Evolutionary conservation across 2,113 vertebrate genomes (phyloP).

Genomic region (Hipposideros armiger): DNA sequence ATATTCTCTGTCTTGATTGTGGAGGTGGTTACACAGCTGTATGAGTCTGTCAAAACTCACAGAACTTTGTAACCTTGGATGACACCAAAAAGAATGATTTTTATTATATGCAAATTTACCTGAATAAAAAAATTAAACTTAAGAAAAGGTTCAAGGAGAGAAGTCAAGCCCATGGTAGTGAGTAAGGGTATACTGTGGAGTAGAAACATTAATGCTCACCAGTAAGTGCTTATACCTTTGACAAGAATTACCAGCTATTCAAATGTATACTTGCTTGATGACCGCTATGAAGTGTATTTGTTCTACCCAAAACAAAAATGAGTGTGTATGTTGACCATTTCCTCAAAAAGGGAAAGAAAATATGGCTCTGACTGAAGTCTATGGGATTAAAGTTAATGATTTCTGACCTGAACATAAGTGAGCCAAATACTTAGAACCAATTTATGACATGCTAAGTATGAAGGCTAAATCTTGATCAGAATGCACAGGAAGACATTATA

Average conservation of each 20-base stretch:
- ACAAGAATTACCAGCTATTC: neutral
- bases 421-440: conserved; percentile 28
- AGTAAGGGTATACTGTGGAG: neutral
- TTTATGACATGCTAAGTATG: neutral
- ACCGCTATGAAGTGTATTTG: neutral
- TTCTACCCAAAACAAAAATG: conserved; percentile 38
- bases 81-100: neutral
- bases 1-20: neutral
- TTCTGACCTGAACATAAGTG: neutral
- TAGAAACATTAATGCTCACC: neutral
- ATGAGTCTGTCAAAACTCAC: neutral
- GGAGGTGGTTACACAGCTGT: neutral
- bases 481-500: neutral
- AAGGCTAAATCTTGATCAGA: neutral
- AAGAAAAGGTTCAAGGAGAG: conserved; percentile 26
- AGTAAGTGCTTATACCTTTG: neutral
- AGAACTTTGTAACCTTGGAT: neutral
- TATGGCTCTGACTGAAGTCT: neutral
- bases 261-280: neutral
- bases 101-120: neutral
- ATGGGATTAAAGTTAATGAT: neutral
- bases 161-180: neutral
- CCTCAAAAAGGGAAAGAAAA: neutral
- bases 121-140: neutral
- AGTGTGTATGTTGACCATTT: neutral